Percentiles rank a stretch among this genome's conserved stretches.
phyloP scores from a whole-genome alignment of 2,888 invertebrate species.

The Ellobium chinense region DNA sequence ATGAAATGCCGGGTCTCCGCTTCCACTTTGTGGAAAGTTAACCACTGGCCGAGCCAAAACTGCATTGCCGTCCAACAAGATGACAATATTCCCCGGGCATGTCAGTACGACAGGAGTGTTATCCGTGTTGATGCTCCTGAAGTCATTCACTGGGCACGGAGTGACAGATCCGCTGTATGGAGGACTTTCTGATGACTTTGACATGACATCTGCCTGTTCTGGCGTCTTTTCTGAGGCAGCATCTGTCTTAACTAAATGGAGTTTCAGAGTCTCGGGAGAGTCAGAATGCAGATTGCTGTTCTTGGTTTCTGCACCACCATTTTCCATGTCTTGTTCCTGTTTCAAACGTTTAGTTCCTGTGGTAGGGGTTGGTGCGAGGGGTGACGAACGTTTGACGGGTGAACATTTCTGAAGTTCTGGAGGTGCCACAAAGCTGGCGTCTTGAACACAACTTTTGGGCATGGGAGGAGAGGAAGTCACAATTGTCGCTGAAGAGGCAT shows the following conservation, averaged over 20 bases:
- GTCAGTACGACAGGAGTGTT: not conserved
- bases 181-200: not conserved
- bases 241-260: no score
- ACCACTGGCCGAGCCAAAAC: no score
- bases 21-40: no score
- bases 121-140: no score
- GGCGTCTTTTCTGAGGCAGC: not conserved
- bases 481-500: not conserved
- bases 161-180: not conserved
- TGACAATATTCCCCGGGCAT: constrained; percentile 10
- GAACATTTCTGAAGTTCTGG: not conserved
- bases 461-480: not conserved
- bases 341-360: no score
- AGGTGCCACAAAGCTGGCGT: not conserved
- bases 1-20: no score
- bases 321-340: no score
- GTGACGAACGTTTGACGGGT: not conserved
- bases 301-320: not conserved
- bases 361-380: not conserved
- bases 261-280: not conserved
- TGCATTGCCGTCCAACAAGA: not conserved
- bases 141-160: not conserved
- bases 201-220: not conserved
- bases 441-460: not conserved
- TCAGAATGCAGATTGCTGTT: not conserved